Evolutionary conservation across 2,113 vertebrate species (phyloP), one percentile per base, ranked within the genome.

Genomic region (Xenotilapia leptura): DNA sequence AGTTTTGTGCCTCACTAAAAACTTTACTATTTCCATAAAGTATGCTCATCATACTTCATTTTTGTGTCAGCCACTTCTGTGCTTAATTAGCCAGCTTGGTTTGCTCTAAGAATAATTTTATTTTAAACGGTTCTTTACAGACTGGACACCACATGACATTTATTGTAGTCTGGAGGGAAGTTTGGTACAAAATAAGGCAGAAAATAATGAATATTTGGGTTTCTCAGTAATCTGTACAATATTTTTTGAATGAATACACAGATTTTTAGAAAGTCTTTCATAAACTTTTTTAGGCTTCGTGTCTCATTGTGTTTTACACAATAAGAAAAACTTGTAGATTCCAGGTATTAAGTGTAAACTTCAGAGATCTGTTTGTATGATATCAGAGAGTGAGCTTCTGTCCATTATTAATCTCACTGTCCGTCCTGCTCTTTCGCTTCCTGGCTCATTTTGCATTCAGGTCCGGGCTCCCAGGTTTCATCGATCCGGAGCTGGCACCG

Each of bases 401-500:
- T 79, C 82, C 89, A 85, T 70, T 70, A 65, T 40, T 9, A 89
- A n/a, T 49, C 23, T 80, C 51, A 0, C 49, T 73, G 3, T 19
- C 19, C 19, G 23, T 42, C 15, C 51, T 10, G 23, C 38, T 23
- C 38, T 45, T 75, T 23, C 5, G 7, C 33, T 23, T 56, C 2
- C 14, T 45, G 11, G 1, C 80, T 90, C 75, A 1, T 73, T 91
- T 73, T 45, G 80, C 80, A 87, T 93, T 89, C 85, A 80, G 17
- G 80, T 47, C 91, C 83, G 80, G 36, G 65, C 85, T 86, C 82
- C 17, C 55, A 60, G 91, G 91, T 84, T 86, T 33, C 62, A 81
- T 88, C 79, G 80, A 75, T 55, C 82, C 54, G 60, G 28, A 40
- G 70, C 80, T 65, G 91, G 84, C 86, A 86, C 88, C 55, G 84